These are phyloP conservation scores for Mixornis gularis DNA, from an alignment of 2,113 vertebrate species.

Conservation along the genomic window DNA sequence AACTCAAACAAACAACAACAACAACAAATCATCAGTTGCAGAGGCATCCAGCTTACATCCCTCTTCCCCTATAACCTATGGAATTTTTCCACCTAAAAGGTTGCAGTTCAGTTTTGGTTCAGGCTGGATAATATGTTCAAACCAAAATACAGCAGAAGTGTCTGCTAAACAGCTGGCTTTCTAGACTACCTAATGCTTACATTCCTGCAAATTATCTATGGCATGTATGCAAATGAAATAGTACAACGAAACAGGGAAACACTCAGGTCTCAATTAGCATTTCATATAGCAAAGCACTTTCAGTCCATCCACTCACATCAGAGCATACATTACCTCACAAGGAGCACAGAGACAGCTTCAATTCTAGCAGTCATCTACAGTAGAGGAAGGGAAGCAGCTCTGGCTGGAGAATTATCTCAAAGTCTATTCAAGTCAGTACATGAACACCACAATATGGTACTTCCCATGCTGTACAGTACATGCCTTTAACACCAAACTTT, in stretches of 20 bases:
- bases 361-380: background rate
- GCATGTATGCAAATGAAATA: background rate
- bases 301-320: background rate
- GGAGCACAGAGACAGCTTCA: background rate
- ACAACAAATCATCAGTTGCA: background rate
- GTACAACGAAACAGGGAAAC: background rate
- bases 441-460: background rate
- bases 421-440: background rate
- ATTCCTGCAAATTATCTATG: background rate
- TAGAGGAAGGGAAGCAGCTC: background rate
- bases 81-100: background rate
- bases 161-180: background rate
- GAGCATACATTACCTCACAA: background rate
- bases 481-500: background rate
- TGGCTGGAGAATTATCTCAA: background rate
- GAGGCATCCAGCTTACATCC: background rate
- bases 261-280: background rate
- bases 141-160: background rate
- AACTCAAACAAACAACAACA: background rate
- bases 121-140: background rate
- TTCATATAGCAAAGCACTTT: background rate
- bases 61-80: background rate
- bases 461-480: background rate
- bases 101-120: background rate
- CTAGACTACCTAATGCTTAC: background rate